phyloP scores from a whole-genome alignment of 2,888 invertebrate genomes.

The Phengaris alcon region DNA sequence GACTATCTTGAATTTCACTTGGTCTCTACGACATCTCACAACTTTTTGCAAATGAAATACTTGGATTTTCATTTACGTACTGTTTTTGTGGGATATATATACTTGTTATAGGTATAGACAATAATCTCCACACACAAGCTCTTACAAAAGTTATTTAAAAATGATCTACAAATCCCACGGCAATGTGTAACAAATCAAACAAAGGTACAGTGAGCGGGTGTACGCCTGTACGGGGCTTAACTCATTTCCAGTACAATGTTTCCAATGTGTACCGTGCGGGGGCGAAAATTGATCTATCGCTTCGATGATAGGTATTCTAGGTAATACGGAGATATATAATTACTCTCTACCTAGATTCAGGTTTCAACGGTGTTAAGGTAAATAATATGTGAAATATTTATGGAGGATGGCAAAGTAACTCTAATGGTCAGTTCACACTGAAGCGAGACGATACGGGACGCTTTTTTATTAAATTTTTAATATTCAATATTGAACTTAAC shows the following conservation, averaged over 20 bases:
- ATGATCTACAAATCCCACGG: conserved; percentile 28
- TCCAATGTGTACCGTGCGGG: conserved; percentile 67
- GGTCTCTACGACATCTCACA: no score
- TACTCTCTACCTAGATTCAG: background rate
- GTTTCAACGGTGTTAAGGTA: background rate
- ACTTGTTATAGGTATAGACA: no score
- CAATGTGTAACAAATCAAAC: conserved; percentile 52
- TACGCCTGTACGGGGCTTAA: conserved; percentile 61
- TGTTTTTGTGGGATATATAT: no score
- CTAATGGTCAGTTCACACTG: no score
- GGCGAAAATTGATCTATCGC: conserved; percentile 58
- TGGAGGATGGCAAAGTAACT: no score
- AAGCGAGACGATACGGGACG: no score
- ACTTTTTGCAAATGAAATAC: no score
- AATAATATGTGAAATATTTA: background rate
- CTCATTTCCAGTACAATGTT: conserved; percentile 67
- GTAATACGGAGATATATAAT: background rate
- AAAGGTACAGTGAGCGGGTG: conserved; percentile 55
- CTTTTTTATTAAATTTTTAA: no score
- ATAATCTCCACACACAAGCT: no score
- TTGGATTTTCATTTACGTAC: no score
- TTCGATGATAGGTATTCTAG: conserved; percentile 53
- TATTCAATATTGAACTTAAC: no score
- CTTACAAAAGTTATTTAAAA: background rate
- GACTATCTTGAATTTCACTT: no score